Conservation (phyloP, 2,888 invertebrate genomes). For the Teleogryllus oceanicus region DNA sequence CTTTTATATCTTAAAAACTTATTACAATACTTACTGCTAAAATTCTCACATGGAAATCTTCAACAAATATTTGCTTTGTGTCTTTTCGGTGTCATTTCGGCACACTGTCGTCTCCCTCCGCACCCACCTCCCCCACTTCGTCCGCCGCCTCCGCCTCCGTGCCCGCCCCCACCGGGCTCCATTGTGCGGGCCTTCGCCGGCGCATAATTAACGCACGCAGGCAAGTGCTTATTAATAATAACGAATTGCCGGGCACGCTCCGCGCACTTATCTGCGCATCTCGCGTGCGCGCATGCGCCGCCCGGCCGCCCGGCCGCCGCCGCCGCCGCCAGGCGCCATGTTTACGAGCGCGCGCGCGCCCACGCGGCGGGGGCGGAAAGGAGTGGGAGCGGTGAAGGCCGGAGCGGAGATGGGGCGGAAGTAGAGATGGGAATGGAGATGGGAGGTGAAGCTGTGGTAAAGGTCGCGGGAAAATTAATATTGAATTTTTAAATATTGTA, state of each 20-base stretch:
- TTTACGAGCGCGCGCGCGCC: constrained; percentile 6
- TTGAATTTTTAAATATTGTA: too few species aligned
- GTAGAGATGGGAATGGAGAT: too few species aligned
- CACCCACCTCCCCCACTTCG: neutral
- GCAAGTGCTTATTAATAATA: constrained; percentile 18
- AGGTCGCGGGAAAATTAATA: too few species aligned
- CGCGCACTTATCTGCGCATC: constrained; percentile 7
- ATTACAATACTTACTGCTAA: too few species aligned
- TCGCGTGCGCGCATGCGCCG: neutral
- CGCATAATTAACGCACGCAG: constrained; percentile 18
- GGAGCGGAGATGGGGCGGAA: too few species aligned
- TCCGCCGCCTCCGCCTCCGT: neutral
- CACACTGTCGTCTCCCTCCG: too few species aligned
- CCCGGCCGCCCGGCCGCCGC: neutral
- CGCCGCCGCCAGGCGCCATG: neutral
- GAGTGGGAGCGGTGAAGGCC: neutral
- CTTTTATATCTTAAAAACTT: too few species aligned
- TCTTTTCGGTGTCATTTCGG: too few species aligned
- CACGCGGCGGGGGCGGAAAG: neutral
- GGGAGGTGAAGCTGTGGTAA: too few species aligned
- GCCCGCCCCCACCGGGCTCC: neutral
- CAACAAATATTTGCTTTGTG: too few species aligned
- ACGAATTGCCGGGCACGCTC: constrained; percentile 18
- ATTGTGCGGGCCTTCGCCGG: neutral
- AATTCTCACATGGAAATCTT: too few species aligned